Base-by-base conservation (phyloP, 37 sponge, comb jelly and placozoan species). In the Tethya wilhelma region DNA sequence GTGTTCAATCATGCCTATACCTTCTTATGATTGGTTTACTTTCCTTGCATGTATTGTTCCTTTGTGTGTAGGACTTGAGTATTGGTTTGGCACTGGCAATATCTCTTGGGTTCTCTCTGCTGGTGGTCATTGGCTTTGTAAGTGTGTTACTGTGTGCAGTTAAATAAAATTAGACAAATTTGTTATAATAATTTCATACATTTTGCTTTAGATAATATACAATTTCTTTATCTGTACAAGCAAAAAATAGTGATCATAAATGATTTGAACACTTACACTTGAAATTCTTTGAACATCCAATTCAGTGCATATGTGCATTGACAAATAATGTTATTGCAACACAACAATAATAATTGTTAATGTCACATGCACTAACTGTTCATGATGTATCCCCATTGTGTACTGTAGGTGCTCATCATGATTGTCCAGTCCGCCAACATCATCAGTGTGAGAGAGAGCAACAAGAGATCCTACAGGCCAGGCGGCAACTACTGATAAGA, bases 361-460 rank as follows among this genome's bases (percentile, higher is more conserved):
- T 49, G 53, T 49, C 14, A 9, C 53, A 19, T 14, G 8, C 34
- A 7, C 30, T 20, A 36, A 9, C 6, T 67, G n/a, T n/a, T n/a
- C n/a, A n/a, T n/a, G n/a, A n/a, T n/a, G n/a, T n/a, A 33, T 1
- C 30, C 29, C 31, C 56, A 4, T 44, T 69, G 2, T 66, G 31
- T 67, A 0, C 39, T 59, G 14, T 58, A 91, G 92, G 77, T 86
- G 2, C 7, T 78, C 40, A 63, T 81, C 20, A 53, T 86, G 1
- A 67, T 86, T 32, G 70, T 91, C 5, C 92, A 91, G 56, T 34
- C 79, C 22, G 83, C 69, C 30, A 91, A 91, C 68, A 83, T 77
- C 44, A 69, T 86, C 41, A 82, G 81, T 30, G 92, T 83, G 30
- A 69, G 92, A 45, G 92, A 91, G 73, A 77, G 76, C 38, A 75